A percentile compares a stretch with the other conserved stretches of the same genome.
phyloP scores from a whole-genome alignment of 2,888 invertebrate genomes.

The Falcaria lacertinaria region DNA sequence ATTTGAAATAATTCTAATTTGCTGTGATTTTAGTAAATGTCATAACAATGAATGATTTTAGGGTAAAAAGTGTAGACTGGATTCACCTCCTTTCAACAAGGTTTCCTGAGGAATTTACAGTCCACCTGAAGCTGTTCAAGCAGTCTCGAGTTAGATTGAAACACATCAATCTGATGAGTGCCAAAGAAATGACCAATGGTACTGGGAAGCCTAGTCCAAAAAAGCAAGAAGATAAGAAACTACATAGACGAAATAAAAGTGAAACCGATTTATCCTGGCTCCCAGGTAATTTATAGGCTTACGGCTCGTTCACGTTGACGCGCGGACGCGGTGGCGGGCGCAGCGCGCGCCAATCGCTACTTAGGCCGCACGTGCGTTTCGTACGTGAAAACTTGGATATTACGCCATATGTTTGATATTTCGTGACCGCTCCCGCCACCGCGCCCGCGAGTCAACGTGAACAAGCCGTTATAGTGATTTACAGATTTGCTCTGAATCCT shows the following conservation, averaged over 20 bases:
- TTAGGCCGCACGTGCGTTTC: too few species aligned
- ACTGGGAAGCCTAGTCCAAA: conserved; percentile 61
- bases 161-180: conserved; percentile 63
- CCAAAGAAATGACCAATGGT: conserved; percentile 64
- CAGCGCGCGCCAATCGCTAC: too few species aligned
- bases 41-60: conserved; percentile 18
- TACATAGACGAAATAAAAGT: conserved; percentile 85
- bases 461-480: too few species aligned
- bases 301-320: too few species aligned
- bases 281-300: conserved; percentile 65
- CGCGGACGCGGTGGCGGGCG: too few species aligned
- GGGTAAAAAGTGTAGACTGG: conserved; percentile 93
- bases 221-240: conserved; percentile 68
- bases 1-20: too few species aligned
- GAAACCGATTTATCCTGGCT: conserved; percentile 86
- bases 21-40: too few species aligned
- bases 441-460: too few species aligned
- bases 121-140: conserved; percentile 91
- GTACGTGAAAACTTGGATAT: too few species aligned
- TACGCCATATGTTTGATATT: too few species aligned
- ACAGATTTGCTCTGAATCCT: too few species aligned
- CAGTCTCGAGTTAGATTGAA: conserved; percentile 83
- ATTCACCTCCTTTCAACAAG: conserved; percentile 91
- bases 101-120: conserved; percentile 93
- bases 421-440: too few species aligned